Percentiles rank a stretch among this genome's conserved stretches.
These are phyloP conservation scores for Nasonia oneida DNA, from an alignment of 2,888 invertebrate species.

Conservation along the genomic window DNA sequence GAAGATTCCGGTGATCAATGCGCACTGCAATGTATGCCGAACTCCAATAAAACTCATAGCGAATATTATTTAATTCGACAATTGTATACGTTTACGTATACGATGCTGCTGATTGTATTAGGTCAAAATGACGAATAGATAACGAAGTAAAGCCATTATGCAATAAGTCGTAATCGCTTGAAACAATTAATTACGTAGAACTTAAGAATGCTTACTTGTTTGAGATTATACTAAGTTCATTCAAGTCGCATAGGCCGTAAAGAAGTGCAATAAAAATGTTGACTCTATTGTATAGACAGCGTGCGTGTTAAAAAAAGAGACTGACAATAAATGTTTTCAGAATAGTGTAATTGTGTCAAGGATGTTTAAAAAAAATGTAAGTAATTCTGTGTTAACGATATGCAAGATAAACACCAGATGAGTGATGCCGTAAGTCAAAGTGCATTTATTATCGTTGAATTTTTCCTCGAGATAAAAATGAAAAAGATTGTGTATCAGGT, in stretches of 20 bases:
- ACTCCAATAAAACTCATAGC: background rate
- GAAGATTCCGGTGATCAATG: background rate
- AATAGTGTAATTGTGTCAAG: slow-evolving; percentile 10
- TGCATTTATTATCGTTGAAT: slow-evolving; percentile 36
- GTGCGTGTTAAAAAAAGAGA: background rate
- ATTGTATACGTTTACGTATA: too few relatives aligned
- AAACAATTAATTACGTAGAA: background rate
- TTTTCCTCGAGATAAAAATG: slow-evolving; percentile 22
- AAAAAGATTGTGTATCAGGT: slow-evolving; percentile 21
- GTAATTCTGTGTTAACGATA: slow-evolving; percentile 11
- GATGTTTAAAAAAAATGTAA: background rate
- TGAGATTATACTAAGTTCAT: too few relatives aligned
- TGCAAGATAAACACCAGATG: slow-evolving; percentile 6
- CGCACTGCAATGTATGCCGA: background rate
- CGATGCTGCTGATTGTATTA: background rate
- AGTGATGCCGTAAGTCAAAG: slow-evolving; percentile 16
- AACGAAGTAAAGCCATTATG: background rate
- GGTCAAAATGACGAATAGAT: background rate
- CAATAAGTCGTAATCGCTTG: background rate
- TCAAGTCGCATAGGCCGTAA: too few relatives aligned
- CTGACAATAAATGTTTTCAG: background rate
- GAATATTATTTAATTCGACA: too few relatives aligned
- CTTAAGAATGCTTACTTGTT: background rate
- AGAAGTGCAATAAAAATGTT: background rate
- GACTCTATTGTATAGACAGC: background rate